Evolutionary conservation across 2,888 invertebrate genomes (phyloP), one percentile per base, ranked within the genome.

Genomic region (Junonia oenone): DNA sequence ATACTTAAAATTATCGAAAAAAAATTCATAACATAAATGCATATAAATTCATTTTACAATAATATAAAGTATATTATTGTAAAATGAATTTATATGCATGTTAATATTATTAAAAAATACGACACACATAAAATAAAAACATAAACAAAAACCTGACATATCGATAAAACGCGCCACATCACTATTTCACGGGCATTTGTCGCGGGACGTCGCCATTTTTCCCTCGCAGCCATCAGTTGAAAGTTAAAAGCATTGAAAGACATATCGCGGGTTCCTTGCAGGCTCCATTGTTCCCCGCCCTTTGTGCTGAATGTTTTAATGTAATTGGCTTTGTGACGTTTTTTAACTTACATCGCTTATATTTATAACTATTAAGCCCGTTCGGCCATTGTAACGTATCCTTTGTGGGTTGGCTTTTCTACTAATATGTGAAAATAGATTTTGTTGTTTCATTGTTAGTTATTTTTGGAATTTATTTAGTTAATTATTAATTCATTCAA

Each of bases 231-330:
- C 90, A 88, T 86, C 87, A 88, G 83, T 78, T 79, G 78, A 84
- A 90, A 89, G 89, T 89, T 90, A 90, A 90, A 90, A 90, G 90
- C 90, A 88, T 90, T 89, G 90, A 84, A 85, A 89, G 90, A 90
- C 89, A 86, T 88, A 87, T 88, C 89, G 84, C 84, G 84, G 78
- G 82, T 78, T 83, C 81, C 81, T 84, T 81, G 80, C 78, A 75
- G 73, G 72, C 73, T 72, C 78, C 79, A 88, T 90, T 88, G 88
- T 90, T 88, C 86, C 83, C 76, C 78, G 83, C 82, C 89, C 88
- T 86, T 88, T 86, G 88, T 87, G 75, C 69, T 81, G 82, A 88
- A 89, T 88, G 89, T 90, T 90, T 90, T 90, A 90, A 90, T 90
- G 90, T 90, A 90, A 90, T 90, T 90, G 90, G 87, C 90, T 86